phyloP scores from a whole-genome alignment of 2,888 invertebrate genomes.

The Hetaerina titia region DNA sequence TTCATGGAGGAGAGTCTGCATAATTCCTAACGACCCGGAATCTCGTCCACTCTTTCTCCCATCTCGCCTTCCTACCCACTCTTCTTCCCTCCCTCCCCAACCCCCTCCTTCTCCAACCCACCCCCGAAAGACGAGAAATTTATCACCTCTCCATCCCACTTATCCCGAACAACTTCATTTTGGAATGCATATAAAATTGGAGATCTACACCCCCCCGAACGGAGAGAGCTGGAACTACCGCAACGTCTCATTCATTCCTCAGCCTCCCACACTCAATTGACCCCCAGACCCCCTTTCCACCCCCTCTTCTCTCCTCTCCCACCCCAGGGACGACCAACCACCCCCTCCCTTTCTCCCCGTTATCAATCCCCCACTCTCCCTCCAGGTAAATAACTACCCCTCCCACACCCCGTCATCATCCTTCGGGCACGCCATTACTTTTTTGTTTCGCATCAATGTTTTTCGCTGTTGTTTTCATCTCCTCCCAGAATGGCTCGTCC shows the following conservation, averaged over 20 bases:
- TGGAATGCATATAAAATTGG: background rate
- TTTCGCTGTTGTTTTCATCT: background rate
- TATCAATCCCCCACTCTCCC: too few species aligned
- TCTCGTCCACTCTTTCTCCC: background rate
- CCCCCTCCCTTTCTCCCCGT: background rate
- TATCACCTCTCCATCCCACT: constrained; percentile 2
- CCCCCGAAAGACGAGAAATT: background rate
- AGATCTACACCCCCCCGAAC: background rate
- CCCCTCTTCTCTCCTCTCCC: background rate
- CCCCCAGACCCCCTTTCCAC: background rate
- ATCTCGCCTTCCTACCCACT: background rate
- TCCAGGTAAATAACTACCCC: too few species aligned
- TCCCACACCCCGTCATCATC: background rate
- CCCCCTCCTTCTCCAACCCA: background rate
- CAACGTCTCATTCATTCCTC: background rate
- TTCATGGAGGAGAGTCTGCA: background rate
- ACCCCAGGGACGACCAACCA: too few species aligned
- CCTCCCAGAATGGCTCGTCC: background rate
- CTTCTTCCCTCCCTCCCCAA: background rate
- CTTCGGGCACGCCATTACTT: background rate
- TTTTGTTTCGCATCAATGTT: background rate
- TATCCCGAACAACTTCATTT: background rate
- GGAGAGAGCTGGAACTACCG: background rate
- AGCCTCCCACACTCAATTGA: background rate
- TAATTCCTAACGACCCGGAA: constrained; percentile 1